Percentiles rank a stretch among this genome's conserved stretches.
Conservation (phyloP, 2,888 invertebrate genomes). For the Phorcus lineatus region DNA sequence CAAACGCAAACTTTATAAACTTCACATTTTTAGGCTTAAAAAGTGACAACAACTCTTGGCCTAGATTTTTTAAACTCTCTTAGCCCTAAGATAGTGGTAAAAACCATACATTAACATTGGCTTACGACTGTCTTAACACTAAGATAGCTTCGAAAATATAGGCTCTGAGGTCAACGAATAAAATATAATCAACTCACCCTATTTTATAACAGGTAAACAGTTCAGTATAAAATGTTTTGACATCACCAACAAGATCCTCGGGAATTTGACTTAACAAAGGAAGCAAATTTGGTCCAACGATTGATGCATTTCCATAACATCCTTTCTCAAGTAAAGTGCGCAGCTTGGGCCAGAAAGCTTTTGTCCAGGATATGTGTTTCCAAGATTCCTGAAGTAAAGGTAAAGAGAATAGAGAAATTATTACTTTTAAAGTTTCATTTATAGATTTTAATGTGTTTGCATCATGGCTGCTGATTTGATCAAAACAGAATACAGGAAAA, state of each 20-base stretch:
- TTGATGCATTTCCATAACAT: conserved; percentile 85
- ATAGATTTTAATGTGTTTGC: too few relatives aligned
- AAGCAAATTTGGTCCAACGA: conserved; percentile 84
- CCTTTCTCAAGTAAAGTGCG: conserved; percentile 82
- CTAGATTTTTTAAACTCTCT: too few relatives aligned
- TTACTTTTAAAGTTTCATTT: background rate
- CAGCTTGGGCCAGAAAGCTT: conserved; percentile 85
- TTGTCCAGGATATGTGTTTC: conserved; percentile 83
- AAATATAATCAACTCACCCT: conserved; percentile 78
- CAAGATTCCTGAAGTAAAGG: conserved; percentile 81
- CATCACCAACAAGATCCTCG: conserved; percentile 69
- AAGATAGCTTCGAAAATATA: too few relatives aligned
- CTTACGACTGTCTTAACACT: too few relatives aligned
- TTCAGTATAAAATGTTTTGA: conserved; percentile 67
- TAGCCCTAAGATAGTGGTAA: too few relatives aligned
- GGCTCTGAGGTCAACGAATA: background rate
- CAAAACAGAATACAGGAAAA: too few relatives aligned
- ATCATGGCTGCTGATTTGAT: too few relatives aligned
- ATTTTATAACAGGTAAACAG: conserved; percentile 84
- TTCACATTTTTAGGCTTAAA: too few relatives aligned
- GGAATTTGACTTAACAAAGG: conserved; percentile 86
- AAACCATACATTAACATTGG: too few relatives aligned
- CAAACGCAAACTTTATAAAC: too few relatives aligned
- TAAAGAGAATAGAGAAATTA: background rate
- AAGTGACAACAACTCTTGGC: too few relatives aligned